Evolutionary conservation across 1,140 invertebrate species (phyloP), one percentile per base, ranked within the genome.

Genomic region (Wiebesia pumilae): DNA sequence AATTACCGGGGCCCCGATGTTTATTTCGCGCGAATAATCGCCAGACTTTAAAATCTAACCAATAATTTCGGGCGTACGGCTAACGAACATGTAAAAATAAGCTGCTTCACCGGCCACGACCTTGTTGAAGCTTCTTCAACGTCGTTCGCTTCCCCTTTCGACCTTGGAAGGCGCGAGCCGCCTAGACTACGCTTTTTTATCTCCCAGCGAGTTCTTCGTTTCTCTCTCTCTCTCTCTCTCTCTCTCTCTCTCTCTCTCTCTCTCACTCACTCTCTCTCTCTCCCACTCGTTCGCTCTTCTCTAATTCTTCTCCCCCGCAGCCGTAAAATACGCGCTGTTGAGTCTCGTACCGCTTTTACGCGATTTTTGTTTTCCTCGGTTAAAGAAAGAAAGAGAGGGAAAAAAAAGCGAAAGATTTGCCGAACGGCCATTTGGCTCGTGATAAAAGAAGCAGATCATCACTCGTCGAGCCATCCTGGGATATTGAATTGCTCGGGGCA

Each of bases 11-110:
- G 71, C 19, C 27, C 27, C 54, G 35, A 24, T 65, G 35, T 71
- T 82, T 71, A n/a, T 71, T 71, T 54, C 81, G 38, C 33, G 40
- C 30, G 67, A n/a, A 65, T 65, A 35, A 75, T 75, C 71, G 24
- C 40, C 71, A 75, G 71, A 75, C 38, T 75, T 43, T 21, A 43
- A 47, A 69, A 38, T 65, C 24, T n/a, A 47, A 67, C 47, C 75
- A 79, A 78, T 43, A 84, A 85, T 71, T 85, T 80, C 43, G 62
- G 33, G 62, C 78, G 58, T 65, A 69, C 27, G 54, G 30, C 38
- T 58, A 54, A 43, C 71, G 40, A 54, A 30, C 47, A 73, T 33
- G 87, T 87, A 89, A 88, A 89, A 89, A 89, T 89, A 89, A 81
- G 83, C 80, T 83, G 83, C 80, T 83, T 33, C 9, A 85, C 62